Percentiles rank a stretch among this genome's conserved stretches.
Evolutionary conservation across 2,797 vertebrate species (phyloP).

Genomic region (Taeniopygia guttata): DNA sequence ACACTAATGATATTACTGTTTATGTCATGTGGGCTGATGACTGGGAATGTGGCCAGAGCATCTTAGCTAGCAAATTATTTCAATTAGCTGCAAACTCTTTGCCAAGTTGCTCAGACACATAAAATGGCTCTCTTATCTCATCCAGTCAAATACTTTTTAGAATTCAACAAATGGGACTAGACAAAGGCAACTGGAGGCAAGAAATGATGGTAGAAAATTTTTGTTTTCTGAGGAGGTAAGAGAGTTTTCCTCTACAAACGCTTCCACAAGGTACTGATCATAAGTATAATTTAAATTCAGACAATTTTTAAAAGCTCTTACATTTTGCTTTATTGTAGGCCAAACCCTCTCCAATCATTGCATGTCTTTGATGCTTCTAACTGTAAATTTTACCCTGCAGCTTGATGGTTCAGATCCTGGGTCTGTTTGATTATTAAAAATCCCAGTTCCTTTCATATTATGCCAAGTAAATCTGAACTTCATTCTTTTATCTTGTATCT

Average conservation of each 20-base stretch:
- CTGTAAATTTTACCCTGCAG: not conserved
- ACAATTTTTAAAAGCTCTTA: not conserved
- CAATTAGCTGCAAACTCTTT: conserved; percentile 73
- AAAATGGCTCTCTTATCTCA: not conserved
- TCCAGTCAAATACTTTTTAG: not conserved
- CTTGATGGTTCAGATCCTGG: not conserved
- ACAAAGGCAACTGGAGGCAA: not conserved
- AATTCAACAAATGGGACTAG: not conserved
- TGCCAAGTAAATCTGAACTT: not conserved
- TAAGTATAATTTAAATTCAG: not conserved
- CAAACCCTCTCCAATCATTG: not conserved
- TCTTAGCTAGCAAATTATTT: conserved; percentile 65
- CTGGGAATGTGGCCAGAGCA: conserved; percentile 66
- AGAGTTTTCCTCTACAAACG: not conserved
- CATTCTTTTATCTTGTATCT: not conserved
- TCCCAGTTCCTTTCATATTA: not conserved
- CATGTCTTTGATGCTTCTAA: not conserved
- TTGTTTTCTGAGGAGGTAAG: not conserved
- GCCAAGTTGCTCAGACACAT: conserved; percentile 56
- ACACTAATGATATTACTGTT: conserved; percentile 75
- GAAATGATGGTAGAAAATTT: not conserved
- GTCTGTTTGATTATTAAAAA: not conserved
- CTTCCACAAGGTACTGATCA: not conserved
- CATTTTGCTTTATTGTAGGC: not conserved
- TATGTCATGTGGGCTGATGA: conserved; percentile 66